Evolutionary conservation across 1,140 invertebrate genomes (phyloP).

Genomic region (Chlorops oryzae): DNA sequence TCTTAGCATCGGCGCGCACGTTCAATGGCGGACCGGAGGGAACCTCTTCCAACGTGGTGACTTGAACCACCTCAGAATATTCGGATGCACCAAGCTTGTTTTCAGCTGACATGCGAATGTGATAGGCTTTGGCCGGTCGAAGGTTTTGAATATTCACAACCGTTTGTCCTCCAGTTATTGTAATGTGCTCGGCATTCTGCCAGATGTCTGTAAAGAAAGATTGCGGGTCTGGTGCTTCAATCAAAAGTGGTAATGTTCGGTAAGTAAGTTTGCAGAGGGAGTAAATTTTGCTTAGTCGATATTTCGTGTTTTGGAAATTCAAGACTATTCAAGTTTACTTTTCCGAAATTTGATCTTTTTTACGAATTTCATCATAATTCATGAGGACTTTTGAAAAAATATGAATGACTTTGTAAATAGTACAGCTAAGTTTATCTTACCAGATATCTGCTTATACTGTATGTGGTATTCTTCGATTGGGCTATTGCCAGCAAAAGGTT

Average conservation of each 20-base stretch:
- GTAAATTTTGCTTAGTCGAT: no score
- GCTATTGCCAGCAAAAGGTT: conserved; percentile 81
- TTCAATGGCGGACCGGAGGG: conserved; percentile 80
- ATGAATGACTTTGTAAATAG: no score
- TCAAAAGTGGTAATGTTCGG: not conserved
- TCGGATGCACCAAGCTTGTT: conserved; percentile 81
- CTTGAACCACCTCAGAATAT: conserved; percentile 75
- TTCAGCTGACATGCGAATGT: conserved; percentile 81
- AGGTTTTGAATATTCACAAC: conserved; percentile 72
- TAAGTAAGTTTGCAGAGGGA: no score
- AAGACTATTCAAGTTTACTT: no score
- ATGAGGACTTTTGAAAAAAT: no score
- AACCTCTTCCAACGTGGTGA: conserved; percentile 79
- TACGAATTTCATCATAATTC: no score
- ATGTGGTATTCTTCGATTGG: conserved; percentile 81
- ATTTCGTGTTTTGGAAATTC: not conserved
- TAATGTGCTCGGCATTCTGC: conserved; percentile 65
- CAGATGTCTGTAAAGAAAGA: conserved; percentile 33
- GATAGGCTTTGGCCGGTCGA: conserved; percentile 81
- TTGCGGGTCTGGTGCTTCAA: no score
- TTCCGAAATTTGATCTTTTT: no score
- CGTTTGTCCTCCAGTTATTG: conserved; percentile 70
- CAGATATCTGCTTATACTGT: conserved; percentile 77
- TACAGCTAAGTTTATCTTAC: conserved; percentile 46
- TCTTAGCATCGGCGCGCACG: conserved; percentile 77